Evolutionary conservation across 2,113 vertebrate species (phyloP).

Genomic region (Pterocles burchelli): DNA sequence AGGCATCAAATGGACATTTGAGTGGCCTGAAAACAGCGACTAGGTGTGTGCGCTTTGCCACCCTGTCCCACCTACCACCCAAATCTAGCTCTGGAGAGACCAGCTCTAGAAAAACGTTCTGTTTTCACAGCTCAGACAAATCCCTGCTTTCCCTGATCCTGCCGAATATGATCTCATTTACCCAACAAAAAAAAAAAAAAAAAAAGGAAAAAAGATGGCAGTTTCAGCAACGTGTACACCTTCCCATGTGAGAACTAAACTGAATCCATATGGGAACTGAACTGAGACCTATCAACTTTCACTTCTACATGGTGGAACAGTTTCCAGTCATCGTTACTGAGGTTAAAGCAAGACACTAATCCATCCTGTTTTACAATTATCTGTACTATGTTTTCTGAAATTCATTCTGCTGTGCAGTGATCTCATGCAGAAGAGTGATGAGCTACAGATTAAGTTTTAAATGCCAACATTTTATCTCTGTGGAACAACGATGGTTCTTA

Average conservation of each 20-base stretch:
- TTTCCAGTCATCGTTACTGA: background rate
- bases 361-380: background rate
- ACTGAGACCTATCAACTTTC: background rate
- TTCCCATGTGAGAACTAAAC: conserved; percentile 3
- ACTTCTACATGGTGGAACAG: background rate
- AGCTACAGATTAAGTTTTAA: background rate
- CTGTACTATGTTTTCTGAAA: background rate
- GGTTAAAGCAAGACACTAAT: conserved; percentile 2
- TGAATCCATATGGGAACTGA: background rate
- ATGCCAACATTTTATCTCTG: background rate
- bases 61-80: background rate
- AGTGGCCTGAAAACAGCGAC: background rate
- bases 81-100: background rate
- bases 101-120: background rate
- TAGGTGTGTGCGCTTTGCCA: accelerated
- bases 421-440: background rate
- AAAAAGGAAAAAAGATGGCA: background rate
- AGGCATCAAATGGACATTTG: background rate
- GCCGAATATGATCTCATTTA: background rate
- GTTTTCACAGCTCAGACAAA: background rate
- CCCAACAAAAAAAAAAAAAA: too few relatives aligned
- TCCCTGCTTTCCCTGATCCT: background rate
- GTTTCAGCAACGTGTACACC: background rate
- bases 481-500: background rate
- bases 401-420: background rate